Percentiles rank a stretch among this genome's conserved stretches.
These are phyloP conservation scores for Heliocidaris tuberculata DNA, from an alignment of 35 echinoderm and acorn worm genomes.

Conservation along the genomic window DNA sequence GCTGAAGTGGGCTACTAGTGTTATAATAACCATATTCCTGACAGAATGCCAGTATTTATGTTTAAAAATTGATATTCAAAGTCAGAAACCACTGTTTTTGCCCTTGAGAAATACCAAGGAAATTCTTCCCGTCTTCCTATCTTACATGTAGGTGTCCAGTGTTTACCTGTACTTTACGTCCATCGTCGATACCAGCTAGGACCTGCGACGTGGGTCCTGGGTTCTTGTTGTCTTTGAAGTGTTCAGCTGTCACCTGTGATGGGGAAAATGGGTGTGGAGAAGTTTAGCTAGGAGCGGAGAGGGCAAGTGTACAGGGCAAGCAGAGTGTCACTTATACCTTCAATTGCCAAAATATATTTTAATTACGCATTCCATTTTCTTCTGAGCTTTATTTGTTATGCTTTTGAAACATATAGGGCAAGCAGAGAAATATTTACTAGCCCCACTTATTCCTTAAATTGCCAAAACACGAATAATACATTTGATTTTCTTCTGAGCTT, in stretches of 20 bases:
- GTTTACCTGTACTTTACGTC: conserved; percentile 65
- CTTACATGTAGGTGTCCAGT: not conserved
- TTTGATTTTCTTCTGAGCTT: no score
- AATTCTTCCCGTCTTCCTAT: not conserved
- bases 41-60: not conserved
- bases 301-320: not conserved
- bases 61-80: not conserved
- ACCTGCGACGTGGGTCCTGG: conserved; percentile 95
- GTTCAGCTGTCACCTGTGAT: conserved; percentile 79
- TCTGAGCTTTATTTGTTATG: not conserved
- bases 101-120: not conserved
- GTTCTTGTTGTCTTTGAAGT: conserved; percentile 75
- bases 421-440: no score
- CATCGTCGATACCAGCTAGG: conserved; percentile 74
- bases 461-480: no score
- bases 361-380: not conserved
- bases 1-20: not conserved
- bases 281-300: not conserved
- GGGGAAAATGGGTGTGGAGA: not conserved
- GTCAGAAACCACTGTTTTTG: not conserved
- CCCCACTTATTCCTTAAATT: no score
- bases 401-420: no score
- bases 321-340: not conserved
- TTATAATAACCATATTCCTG: not conserved
- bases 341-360: not conserved